Evolutionary conservation across 2,888 invertebrate genomes (phyloP).

Genomic region (Syritta pipiens): DNA sequence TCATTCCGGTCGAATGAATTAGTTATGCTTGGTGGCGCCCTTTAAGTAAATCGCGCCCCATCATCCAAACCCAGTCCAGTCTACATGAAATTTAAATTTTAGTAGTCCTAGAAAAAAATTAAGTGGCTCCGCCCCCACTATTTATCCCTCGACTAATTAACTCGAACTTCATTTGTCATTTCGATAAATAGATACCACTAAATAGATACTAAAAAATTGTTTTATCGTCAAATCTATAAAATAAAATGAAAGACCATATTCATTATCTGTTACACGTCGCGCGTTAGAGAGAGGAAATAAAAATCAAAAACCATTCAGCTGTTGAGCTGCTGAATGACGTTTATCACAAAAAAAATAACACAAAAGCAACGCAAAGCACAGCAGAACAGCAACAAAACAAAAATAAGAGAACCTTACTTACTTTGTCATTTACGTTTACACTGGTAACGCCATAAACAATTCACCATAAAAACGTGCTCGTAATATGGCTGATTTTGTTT

Average conservation of each 20-base stretch:
- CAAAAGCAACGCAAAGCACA: too few species aligned
- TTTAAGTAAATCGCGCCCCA: background rate
- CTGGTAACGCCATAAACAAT: constrained; percentile 19
- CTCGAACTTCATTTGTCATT: too few species aligned
- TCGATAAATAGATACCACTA: too few species aligned
- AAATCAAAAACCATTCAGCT: background rate
- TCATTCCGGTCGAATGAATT: constrained; percentile 39
- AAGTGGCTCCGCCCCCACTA: too few species aligned
- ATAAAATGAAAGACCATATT: too few species aligned
- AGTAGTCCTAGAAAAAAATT: too few species aligned
- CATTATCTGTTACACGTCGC: background rate
- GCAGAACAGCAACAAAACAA: too few species aligned
- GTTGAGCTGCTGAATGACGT: background rate
- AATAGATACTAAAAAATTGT: too few species aligned
- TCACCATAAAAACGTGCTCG: constrained; percentile 8
- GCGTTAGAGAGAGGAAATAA: background rate
- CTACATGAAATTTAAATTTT: too few species aligned
- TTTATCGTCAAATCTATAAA: too few species aligned
- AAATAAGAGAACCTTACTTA: background rate
- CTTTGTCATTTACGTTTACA: background rate
- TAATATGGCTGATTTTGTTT: constrained; percentile 3
- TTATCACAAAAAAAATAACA: background rate
- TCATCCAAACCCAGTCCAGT: too few species aligned
- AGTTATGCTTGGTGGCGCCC: constrained; percentile 35
- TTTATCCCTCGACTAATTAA: too few species aligned